These are phyloP conservation scores for Drosophila lini DNA, from an alignment of 1,140 invertebrate species.

Conservation along the genomic window DNA sequence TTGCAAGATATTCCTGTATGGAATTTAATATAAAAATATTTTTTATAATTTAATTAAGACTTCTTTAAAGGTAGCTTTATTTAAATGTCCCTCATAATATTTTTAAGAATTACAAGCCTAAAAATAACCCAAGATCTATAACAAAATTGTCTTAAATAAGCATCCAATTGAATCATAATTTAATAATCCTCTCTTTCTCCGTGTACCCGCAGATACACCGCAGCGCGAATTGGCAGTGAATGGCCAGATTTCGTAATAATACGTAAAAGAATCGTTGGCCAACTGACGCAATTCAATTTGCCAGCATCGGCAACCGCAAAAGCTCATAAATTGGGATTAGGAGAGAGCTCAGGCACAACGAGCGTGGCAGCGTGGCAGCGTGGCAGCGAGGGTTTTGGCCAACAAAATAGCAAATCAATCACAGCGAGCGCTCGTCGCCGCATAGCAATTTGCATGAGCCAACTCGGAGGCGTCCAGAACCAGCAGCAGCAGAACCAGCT, in stretches of 20 bases:
- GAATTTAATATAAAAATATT: no score
- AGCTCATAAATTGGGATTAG: constrained; percentile 81
- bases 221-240: constrained; percentile 71
- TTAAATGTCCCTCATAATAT: background rate
- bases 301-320: constrained; percentile 56
- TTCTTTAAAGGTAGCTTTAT: background rate
- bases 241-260: constrained; percentile 75
- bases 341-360: constrained; percentile 23
- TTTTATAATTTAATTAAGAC: background rate
- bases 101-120: background rate
- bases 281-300: constrained; percentile 82
- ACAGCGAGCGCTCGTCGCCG: constrained; percentile 61
- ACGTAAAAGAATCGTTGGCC: constrained; percentile 56
- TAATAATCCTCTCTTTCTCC: constrained; percentile 19
- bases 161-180: background rate
- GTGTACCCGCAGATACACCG: constrained; percentile 53
- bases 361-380: background rate
- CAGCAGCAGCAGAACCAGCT: constrained; percentile 27
- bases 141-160: background rate
- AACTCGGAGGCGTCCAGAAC: constrained; percentile 47
- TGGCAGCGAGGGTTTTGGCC: constrained; percentile 15
- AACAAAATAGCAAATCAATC: constrained; percentile 75
- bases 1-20: background rate
- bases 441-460: constrained; percentile 77
- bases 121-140: background rate